Percentiles rank a stretch among this genome's conserved stretches.
Evolutionary conservation across 2,888 invertebrate species (phyloP).

Genomic region (Diarsia rubi): DNA sequence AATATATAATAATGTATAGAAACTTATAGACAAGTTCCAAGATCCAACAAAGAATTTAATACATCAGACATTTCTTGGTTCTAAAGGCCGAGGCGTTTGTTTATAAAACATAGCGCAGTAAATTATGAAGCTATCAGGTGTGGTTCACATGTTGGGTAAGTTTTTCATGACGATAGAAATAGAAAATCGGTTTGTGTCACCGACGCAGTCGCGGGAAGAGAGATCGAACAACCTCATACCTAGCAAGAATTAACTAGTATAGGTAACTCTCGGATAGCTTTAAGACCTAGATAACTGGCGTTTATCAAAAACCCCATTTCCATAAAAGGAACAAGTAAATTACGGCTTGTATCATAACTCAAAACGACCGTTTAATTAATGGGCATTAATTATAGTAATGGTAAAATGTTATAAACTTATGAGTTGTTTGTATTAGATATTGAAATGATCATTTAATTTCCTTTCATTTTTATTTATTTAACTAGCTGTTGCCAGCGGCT

Average conservation of each 20-base stretch:
- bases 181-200: constrained; percentile 60
- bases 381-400: constrained; percentile 39
- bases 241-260: constrained; percentile 15
- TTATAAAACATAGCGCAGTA: constrained; percentile 52
- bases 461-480: constrained; percentile 30
- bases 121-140: constrained; percentile 47
- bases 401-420: constrained; percentile 35
- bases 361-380: constrained; percentile 29
- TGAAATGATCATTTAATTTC: constrained; percentile 8
- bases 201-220: constrained; percentile 34
- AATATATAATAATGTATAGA: neutral
- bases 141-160: constrained; percentile 47
- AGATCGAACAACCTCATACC: constrained; percentile 33
- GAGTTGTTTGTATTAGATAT: constrained; percentile 35
- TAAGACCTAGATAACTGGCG: constrained; percentile 43
- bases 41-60: constrained; percentile 12
- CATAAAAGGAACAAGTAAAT: constrained; percentile 54
- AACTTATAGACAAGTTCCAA: neutral
- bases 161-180: constrained; percentile 59
- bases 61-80: constrained; percentile 16
- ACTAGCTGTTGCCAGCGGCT: too few species aligned
- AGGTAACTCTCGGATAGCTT: constrained; percentile 15
- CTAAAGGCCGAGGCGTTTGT: constrained; percentile 29
- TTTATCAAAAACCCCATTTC: constrained; percentile 44
- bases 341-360: constrained; percentile 39